phyloP scores from a whole-genome alignment of 1,140 invertebrate species.

The Wiebesia pumilae region DNA sequence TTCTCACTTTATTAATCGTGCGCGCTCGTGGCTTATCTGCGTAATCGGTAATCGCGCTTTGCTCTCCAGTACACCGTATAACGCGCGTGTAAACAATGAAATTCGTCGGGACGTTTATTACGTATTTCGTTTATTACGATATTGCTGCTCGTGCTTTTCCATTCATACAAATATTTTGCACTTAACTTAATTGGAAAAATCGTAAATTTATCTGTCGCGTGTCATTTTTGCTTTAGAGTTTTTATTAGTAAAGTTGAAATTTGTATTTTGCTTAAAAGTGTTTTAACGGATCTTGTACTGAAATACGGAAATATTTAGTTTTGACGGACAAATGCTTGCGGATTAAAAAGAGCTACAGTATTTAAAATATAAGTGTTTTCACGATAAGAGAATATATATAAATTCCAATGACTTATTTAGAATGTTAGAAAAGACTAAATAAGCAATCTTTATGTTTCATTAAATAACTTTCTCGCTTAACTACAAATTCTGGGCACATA shows the following conservation, averaged over 20 bases:
- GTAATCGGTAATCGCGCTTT: constrained; percentile 26
- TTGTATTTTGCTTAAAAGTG: background rate
- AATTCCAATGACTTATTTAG: background rate
- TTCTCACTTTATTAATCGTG: constrained; percentile 24
- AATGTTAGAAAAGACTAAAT: background rate
- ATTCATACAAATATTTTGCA: background rate
- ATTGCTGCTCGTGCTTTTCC: constrained; percentile 7
- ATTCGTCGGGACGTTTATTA: constrained; percentile 39
- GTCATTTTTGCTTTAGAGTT: constrained; percentile 32
- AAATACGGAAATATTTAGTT: background rate
- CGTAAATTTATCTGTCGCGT: constrained; percentile 38
- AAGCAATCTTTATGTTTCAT: background rate
- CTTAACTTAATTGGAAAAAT: constrained; percentile 51
- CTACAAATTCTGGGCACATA: background rate
- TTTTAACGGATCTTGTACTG: background rate
- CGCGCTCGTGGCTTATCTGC: background rate
- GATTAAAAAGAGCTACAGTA: background rate
- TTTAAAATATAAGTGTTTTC: background rate
- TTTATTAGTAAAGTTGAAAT: constrained; percentile 38
- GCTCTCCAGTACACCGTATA: background rate
- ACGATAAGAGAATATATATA: background rate
- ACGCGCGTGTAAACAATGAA: constrained; percentile 39
- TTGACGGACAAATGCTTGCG: background rate
- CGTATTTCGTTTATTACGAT: constrained; percentile 4
- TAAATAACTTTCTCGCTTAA: background rate